Percentiles rank a stretch among this genome's conserved stretches.
phyloP scores from a whole-genome alignment of 2,113 vertebrate species.

The Lasiurus borealis region DNA sequence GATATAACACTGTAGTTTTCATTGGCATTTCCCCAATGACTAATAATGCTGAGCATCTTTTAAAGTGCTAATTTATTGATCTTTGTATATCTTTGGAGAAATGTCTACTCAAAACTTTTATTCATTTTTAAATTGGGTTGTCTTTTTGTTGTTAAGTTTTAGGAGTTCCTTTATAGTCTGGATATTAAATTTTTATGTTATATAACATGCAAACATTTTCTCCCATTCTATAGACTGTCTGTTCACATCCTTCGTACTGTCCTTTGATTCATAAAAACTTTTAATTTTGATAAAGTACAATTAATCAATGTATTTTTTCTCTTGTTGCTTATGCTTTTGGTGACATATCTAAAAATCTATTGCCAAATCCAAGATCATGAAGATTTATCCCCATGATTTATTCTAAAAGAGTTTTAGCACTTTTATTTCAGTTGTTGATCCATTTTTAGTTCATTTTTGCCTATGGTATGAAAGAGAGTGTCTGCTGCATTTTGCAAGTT shows the following conservation, averaged over 20 bases:
- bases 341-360: neutral
- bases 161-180: neutral
- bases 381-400: neutral
- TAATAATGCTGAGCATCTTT: neutral
- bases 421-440: neutral
- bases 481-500: neutral
- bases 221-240: neutral
- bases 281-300: constrained; percentile 7
- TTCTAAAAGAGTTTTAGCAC: neutral
- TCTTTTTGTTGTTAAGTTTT: constrained; percentile 11
- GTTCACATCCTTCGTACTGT: neutral
- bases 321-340: neutral
- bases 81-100: constrained; percentile 17
- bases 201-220: neutral
- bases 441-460: neutral
- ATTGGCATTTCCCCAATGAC: constrained; percentile 8
- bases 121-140: neutral
- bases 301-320: neutral
- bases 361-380: constrained; percentile 3
- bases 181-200: constrained; percentile 1
- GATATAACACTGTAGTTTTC: neutral
- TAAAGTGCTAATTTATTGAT: neutral
- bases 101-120: constrained; percentile 7
- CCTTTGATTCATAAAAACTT: neutral
- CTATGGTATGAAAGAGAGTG: neutral